A percentile compares a stretch with the other conserved stretches of the same genome.
Conservation (phyloP, 92 coral and sea anemone genomes). For the Bergia sp. region DNA sequence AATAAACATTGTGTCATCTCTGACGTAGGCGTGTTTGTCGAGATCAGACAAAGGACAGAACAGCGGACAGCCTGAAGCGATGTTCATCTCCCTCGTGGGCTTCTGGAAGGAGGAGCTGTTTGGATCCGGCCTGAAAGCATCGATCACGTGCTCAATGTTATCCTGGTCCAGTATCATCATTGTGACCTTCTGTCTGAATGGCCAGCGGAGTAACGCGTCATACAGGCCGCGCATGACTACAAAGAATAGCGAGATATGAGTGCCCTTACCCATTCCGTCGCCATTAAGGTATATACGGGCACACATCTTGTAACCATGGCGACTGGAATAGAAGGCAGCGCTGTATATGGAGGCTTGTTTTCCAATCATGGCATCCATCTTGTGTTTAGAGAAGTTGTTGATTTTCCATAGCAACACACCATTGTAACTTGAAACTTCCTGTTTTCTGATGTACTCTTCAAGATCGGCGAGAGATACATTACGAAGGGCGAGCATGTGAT, state of each 20-base stretch:
- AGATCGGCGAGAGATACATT: conserved; percentile 49
- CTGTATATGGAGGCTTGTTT: conserved; percentile 28
- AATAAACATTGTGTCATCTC: not conserved
- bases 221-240: conserved; percentile 58
- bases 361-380: conserved; percentile 41
- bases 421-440: conserved; percentile 50
- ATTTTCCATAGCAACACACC: conserved; percentile 52
- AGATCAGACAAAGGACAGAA: not conserved
- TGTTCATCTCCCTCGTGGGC: not conserved
- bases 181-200: conserved; percentile 58
- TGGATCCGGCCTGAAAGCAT: not conserved
- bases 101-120: not conserved
- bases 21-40: not conserved
- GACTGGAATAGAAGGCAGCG: conserved; percentile 23
- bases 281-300: conserved; percentile 15
- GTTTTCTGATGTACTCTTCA: conserved; percentile 45
- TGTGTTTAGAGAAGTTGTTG: conserved; percentile 27
- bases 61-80: not conserved
- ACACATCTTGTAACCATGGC: conserved; percentile 21
- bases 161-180: conserved; percentile 48
- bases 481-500: conserved; percentile 50
- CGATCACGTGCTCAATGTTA: not conserved
- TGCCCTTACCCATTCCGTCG: conserved; percentile 5
- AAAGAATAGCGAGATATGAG: conserved; percentile 52
- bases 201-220: conserved; percentile 59